Base-by-base conservation (phyloP, 2,797 vertebrate genomes). In the Hydrophis major region DNA sequence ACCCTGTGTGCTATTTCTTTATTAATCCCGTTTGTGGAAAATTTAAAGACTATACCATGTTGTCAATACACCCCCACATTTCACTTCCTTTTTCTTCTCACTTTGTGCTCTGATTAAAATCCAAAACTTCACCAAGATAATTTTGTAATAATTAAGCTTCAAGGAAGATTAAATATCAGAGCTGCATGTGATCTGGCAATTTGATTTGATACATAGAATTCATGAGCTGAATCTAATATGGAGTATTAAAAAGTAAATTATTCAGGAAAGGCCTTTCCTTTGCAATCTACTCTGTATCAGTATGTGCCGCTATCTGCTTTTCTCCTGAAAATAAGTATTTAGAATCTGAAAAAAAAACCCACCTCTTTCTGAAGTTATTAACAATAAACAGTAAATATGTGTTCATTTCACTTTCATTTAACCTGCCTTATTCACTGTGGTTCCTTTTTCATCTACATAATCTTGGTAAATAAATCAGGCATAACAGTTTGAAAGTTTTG, bases 191-290 rank as follows among this genome's bases (percentile, higher is more conserved):
- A 96, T 96, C 96, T 96, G 95, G 95, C 97, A 96, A 95, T 95
- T 95, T 95, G 88, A 94, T 94, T 91, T 95, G 93, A 93, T 94
- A 25, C 61, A 95, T 92, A 95, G 91, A 92, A 95, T 96, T 95
- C 93, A 96, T 96, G 96, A 96, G 95, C 96, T 95, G 96, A 96
- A 96, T 97, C 95, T 87, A 96, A 96, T 96, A 94, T 13, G 86
- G 91, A 91, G 94, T 96, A 96, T 97, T 96, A 94, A 95, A 94
- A 83, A 92, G 60, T 53, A 95, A 95, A 95, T 95, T 93, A 95
- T 94, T 96, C 86, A 91, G 93, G 92, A 14, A 87, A 90, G 94
- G 92, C 91, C 95, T 94, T 93, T 86, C 87, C 90, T 92, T 4
- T 94, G 94, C 66, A 86, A n/a, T 60, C 59, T 92, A 93, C 94